Evolutionary conservation across 2,113 vertebrate species (phyloP), one percentile per base, ranked within the genome.

Genomic region (Neodontobutis hainanensis): DNA sequence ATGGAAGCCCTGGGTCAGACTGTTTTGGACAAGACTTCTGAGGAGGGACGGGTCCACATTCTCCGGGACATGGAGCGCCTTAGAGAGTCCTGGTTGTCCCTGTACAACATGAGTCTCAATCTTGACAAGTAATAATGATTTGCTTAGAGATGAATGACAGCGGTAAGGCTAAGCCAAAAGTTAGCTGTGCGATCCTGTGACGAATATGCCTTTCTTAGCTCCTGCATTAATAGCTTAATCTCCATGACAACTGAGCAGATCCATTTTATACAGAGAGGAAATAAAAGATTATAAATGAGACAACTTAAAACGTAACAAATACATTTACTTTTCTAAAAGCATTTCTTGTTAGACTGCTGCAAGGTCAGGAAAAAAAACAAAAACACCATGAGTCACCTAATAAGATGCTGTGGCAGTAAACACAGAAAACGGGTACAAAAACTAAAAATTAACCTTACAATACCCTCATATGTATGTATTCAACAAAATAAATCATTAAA

Each of bases 1-100:
- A 80, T 92, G 2, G 93, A 95, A 52, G 87, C 85, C 0, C 92
- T 86, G 48, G 94, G 94, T 63, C 89, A 87, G 50, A 47, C 71
- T 11, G 93, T 96, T 65, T 87, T 95, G 87, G 77, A 90, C 53
- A 90, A 69, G 53, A 95, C 95, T 9, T 95, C 95, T 3, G 86
- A 85, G 5, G 94, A 96, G 5, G 97, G 96, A 15, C 82, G 64
- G n/a, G 87, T 91, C 4, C 72, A 83, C 75, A 88, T 98, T 61
- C 85, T 80, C 42, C 64, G 65, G 45, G 93, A 98, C 86, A 86
- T 97, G 74, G 77, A 82, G 67, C 88, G 89, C 16, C 87, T 97
- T 44, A 68, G 59, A 4, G 86, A 91, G 2, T 90, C 93, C 0
- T 95, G 93, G 94, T 44, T 50, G 58, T 62, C 78, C 14, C 93